Percentiles rank a stretch among this genome's conserved stretches.
phyloP scores from a whole-genome alignment of 2,888 invertebrate genomes.

The Eurois occulta region DNA sequence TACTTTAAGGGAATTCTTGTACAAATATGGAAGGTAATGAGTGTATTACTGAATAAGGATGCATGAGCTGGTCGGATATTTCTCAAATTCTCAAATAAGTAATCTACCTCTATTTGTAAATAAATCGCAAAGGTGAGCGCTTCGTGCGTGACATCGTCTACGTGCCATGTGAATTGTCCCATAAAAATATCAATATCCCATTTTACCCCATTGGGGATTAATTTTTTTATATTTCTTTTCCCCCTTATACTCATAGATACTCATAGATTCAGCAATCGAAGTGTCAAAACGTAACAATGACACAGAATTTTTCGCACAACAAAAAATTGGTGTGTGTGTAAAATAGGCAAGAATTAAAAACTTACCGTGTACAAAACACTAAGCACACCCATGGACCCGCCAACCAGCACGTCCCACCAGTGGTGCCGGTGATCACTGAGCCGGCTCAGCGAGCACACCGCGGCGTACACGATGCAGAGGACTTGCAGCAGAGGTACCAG shows the following conservation, averaged over 20 bases:
- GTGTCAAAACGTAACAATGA: too few species aligned
- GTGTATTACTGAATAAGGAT: neutral
- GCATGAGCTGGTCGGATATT: neutral
- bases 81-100: neutral
- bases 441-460: constrained; percentile 92
- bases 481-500: constrained; percentile 92
- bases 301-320: too few species aligned
- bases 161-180: too few species aligned
- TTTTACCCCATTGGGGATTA: neutral
- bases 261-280: too few species aligned
- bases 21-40: constrained; percentile 18
- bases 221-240: too few species aligned
- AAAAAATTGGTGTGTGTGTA: too few species aligned
- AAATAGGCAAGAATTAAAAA: constrained; percentile 1
- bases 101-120: neutral
- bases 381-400: constrained; percentile 90
- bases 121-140: neutral
- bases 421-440: constrained; percentile 94
- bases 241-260: too few species aligned
- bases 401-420: constrained; percentile 95
- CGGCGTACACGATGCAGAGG: constrained; percentile 91
- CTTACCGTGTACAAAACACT: constrained; percentile 91
- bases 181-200: neutral
- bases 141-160: neutral
- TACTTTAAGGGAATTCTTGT: constrained; percentile 12